Evolutionary conservation across 2,888 invertebrate genomes (phyloP).

Genomic region (Pterostichus madidus): DNA sequence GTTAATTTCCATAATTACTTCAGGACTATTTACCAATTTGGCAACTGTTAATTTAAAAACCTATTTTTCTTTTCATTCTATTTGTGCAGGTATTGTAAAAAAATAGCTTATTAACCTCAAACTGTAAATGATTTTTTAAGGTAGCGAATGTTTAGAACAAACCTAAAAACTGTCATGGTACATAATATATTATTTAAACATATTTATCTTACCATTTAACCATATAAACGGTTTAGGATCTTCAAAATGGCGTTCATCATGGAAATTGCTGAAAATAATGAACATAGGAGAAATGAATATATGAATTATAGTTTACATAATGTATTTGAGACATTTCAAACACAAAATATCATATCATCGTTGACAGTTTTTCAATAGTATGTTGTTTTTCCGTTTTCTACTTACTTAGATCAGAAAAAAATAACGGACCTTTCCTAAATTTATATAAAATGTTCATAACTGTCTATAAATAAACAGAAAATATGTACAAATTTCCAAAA

Average conservation of each 20-base stretch:
- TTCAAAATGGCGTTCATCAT: neutral
- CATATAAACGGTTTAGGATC: too few relatives aligned
- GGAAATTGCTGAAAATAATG: neutral
- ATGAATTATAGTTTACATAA: conserved; percentile 38
- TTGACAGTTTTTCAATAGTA: conserved; percentile 57
- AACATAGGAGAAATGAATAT: conserved; percentile 13
- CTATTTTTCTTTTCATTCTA: too few relatives aligned
- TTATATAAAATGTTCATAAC: conserved; percentile 52
- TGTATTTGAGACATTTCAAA: conserved; percentile 63
- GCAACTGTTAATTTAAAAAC: too few relatives aligned
- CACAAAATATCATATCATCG: conserved; percentile 61
- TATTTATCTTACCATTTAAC: too few relatives aligned
- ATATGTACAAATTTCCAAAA: conserved; percentile 46
- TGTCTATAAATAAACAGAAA: conserved; percentile 41
- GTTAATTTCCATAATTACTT: too few relatives aligned
- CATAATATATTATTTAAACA: too few relatives aligned
- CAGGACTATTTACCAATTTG: too few relatives aligned
- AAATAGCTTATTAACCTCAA: too few relatives aligned
- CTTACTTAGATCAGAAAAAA: conserved; percentile 34
- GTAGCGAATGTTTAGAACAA: too few relatives aligned
- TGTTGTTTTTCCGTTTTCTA: conserved; percentile 31
- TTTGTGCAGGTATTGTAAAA: too few relatives aligned
- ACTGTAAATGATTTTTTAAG: too few relatives aligned
- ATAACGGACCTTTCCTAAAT: conserved; percentile 47
- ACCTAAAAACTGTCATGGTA: too few relatives aligned